Evolutionary conservation across 92 coral and sea anemone species (phyloP).

Genomic region (Zoanthus solanderi): DNA sequence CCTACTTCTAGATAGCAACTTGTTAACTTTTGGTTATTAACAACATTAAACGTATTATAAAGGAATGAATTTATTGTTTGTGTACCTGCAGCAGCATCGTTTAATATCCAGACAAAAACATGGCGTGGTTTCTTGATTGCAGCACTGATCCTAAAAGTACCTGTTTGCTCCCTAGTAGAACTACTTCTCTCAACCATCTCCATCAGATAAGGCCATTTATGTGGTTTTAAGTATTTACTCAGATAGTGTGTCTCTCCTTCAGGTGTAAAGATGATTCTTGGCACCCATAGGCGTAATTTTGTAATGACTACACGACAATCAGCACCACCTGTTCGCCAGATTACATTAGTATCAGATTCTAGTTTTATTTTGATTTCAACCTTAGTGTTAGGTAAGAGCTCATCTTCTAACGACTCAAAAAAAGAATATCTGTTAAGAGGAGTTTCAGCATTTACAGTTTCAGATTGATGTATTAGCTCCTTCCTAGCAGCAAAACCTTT

Average conservation of each 20-base stretch:
- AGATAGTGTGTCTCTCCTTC: background rate
- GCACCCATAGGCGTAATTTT: no score
- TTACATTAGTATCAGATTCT: background rate
- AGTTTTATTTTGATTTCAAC: no score
- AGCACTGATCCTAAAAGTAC: conserved; percentile 15
- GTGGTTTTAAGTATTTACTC: background rate
- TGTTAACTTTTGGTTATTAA: background rate
- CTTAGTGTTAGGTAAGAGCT: conserved; percentile 1
- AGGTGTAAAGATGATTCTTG: no score
- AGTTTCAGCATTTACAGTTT: background rate
- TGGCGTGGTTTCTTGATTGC: conserved; percentile 34
- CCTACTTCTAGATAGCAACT: conserved; percentile 21
- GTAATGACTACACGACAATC: no score
- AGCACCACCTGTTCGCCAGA: no score
- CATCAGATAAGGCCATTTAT: conserved; percentile 27
- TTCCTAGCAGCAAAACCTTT: background rate
- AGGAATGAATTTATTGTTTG: conserved; percentile 43
- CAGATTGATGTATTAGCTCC: background rate
- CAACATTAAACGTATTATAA: conserved; percentile 20
- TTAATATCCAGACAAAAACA: conserved; percentile 41
- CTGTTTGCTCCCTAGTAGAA: conserved; percentile 23
- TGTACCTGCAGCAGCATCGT: conserved; percentile 11
- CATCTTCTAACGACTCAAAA: conserved; percentile 36
- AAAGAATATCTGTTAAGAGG: conserved; percentile 9
- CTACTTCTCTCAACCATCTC: background rate